Percentiles rank a stretch among this genome's conserved stretches.
phyloP scores from a whole-genome alignment of 2,888 invertebrate genomes.

The Drosophila affinis region DNA sequence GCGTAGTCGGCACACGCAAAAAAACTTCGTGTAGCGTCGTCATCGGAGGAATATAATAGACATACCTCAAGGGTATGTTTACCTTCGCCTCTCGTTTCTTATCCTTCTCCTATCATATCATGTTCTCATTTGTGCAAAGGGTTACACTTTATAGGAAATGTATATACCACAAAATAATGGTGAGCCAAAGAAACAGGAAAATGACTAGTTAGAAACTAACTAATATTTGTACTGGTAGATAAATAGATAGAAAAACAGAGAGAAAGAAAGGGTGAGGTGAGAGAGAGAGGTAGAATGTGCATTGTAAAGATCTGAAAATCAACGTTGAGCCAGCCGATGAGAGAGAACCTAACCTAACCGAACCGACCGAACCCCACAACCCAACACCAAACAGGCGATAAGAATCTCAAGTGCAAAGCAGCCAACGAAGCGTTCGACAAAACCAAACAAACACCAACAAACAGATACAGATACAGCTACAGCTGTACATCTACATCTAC shows the following conservation, averaged over 20 bases:
- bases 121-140: not conserved
- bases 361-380: not conserved
- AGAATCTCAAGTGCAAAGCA: conserved; percentile 79
- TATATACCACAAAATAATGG: conserved; percentile 44
- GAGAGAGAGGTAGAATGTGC: conserved; percentile 41
- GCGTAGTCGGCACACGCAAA: too few relatives aligned
- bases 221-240: not conserved
- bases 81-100: not conserved
- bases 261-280: conserved; percentile 18
- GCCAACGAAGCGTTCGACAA: conserved; percentile 77
- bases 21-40: too few relatives aligned
- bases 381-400: conserved; percentile 53
- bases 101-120: not conserved
- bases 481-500: conserved; percentile 15
- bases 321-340: conserved; percentile 57
- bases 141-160: conserved; percentile 49
- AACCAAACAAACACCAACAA: conserved; percentile 40
- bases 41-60: not conserved
- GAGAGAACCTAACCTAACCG: not conserved
- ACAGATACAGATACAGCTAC: conserved; percentile 10
- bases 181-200: not conserved
- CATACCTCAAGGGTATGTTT: not conserved
- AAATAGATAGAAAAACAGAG: not conserved
- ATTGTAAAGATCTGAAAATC: conserved; percentile 76
- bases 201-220: not conserved